phyloP scores from a whole-genome alignment of 35 echinoderm and acorn worm species.

The Ptychodera flava region DNA sequence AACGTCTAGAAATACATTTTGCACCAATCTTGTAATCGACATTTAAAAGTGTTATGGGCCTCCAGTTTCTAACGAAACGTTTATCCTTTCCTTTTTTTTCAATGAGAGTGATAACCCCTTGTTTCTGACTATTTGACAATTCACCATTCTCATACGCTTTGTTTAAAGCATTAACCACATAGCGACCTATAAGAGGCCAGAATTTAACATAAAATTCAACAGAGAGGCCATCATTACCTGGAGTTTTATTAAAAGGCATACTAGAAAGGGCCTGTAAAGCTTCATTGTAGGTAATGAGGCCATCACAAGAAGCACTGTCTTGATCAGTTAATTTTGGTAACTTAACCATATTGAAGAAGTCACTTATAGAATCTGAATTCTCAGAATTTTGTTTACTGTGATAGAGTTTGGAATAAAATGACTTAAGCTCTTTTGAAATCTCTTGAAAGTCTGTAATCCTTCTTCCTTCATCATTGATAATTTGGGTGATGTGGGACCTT shows the following conservation, averaged over 20 bases:
- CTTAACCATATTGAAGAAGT: not conserved
- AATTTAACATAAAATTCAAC: conserved; percentile 21
- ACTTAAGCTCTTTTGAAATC: not conserved
- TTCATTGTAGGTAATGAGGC: not conserved
- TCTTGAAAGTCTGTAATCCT: not conserved
- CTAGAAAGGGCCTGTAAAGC: not conserved
- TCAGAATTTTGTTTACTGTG: not conserved
- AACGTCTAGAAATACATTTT: too few relatives aligned
- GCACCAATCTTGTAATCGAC: too few relatives aligned
- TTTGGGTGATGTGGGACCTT: not conserved
- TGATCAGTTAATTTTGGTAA: not conserved
- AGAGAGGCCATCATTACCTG: conserved; percentile 15
- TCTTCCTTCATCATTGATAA: not conserved
- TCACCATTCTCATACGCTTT: not conserved
- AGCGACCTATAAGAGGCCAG: conserved; percentile 7
- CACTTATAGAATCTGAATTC: not conserved
- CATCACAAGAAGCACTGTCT: not conserved
- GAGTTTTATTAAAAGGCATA: not conserved
- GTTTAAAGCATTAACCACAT: not conserved
- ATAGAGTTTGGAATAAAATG: not conserved
- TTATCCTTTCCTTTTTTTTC: not conserved
- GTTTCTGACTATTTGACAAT: not conserved
- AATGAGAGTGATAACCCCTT: not conserved
- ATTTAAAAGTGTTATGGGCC: too few relatives aligned
- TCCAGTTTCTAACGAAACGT: too few relatives aligned